Evolutionary conservation across 2,888 invertebrate genomes (phyloP).

Genomic region (Chromoteleia sp.): DNA sequence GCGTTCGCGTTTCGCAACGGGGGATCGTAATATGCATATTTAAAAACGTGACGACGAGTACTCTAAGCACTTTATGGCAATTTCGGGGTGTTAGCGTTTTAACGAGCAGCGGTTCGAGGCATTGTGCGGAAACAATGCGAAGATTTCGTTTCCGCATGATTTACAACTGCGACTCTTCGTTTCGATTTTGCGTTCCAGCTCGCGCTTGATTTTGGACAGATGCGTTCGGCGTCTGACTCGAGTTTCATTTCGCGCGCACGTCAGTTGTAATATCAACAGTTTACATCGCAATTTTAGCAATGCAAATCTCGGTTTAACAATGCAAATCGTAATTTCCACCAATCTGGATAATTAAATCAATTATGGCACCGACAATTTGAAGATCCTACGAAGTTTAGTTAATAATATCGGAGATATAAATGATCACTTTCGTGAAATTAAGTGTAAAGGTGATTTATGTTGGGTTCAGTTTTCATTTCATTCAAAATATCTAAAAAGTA

Average conservation of each 20-base stretch:
- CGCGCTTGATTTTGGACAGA: too few species aligned
- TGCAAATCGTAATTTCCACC: constrained; percentile 45
- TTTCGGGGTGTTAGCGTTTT: constrained; percentile 30
- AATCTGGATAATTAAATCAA: constrained; percentile 41
- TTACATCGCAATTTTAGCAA: constrained; percentile 51
- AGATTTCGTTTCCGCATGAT: constrained; percentile 17
- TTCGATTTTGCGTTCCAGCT: not conserved
- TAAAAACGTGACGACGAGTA: constrained; percentile 26
- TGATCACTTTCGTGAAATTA: too few species aligned
- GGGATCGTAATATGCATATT: constrained; percentile 34
- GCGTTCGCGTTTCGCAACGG: constrained; percentile 20
- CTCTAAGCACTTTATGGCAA: constrained; percentile 35
- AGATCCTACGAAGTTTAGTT: not conserved
- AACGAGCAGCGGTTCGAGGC: constrained; percentile 21
- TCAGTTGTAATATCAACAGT: constrained; percentile 48
- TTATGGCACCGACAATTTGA: constrained; percentile 9
- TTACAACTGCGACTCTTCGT: not conserved
- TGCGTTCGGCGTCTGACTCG: too few species aligned
- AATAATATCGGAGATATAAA: not conserved
- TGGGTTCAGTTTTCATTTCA: too few species aligned
- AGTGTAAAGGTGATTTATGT: too few species aligned
- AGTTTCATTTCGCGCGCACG: constrained; percentile 32
- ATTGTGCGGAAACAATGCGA: constrained; percentile 2
- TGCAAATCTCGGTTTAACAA: constrained; percentile 47
- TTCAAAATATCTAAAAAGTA: too few species aligned